Evolutionary conservation across 2,113 vertebrate genomes (phyloP).

Genomic region (Scalopus aquaticus): DNA sequence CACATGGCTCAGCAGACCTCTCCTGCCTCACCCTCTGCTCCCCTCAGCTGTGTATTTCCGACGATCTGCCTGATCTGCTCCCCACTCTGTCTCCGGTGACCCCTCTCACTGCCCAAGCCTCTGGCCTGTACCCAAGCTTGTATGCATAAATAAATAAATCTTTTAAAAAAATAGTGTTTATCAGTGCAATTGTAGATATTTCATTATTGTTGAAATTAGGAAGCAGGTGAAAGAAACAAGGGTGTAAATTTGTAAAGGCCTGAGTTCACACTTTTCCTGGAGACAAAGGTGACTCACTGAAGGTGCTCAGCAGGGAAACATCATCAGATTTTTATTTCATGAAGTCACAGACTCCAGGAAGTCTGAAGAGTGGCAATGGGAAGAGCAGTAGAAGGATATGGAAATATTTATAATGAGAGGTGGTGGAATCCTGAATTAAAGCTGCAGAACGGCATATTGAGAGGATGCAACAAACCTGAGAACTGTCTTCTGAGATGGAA

Average conservation of each 20-base stretch:
- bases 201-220: neutral
- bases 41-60: no score
- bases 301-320: neutral
- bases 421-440: neutral
- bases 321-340: neutral
- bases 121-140: no score
- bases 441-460: neutral
- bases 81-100: no score
- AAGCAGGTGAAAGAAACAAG: neutral
- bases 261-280: neutral
- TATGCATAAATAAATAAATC: no score
- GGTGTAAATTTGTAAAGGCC: neutral
- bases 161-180: no score
- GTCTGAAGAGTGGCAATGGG: no score
- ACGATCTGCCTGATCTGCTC: no score
- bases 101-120: no score
- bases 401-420: neutral
- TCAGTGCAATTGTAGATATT: neutral
- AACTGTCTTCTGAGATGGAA: neutral
- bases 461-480: neutral
- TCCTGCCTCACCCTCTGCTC: no score
- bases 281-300: neutral
- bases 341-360: neutral
- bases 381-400: neutral
- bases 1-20: no score